Percentiles rank a stretch among this genome's conserved stretches.
Evolutionary conservation across 2,888 invertebrate genomes (phyloP).

Genomic region (Nemotelus pantherinus): DNA sequence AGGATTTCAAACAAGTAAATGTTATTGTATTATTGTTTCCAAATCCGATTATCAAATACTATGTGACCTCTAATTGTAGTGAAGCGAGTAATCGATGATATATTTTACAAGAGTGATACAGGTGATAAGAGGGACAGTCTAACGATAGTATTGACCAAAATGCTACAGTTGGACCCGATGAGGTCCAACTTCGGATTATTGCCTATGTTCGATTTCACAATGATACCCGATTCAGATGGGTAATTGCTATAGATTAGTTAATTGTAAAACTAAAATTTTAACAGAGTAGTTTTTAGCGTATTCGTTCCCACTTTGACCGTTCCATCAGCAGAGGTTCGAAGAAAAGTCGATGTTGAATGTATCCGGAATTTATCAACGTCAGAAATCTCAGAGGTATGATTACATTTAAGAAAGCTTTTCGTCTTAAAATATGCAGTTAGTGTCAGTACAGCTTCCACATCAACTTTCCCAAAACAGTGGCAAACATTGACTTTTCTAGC

Average conservation of each 20-base stretch:
- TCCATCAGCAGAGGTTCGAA: neutral
- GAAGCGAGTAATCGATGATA: slow-evolving; percentile 10
- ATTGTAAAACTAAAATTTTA: neutral
- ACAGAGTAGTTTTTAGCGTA: neutral
- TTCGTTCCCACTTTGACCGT: slow-evolving; percentile 33
- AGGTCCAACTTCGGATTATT: slow-evolving; percentile 30
- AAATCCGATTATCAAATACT: neutral
- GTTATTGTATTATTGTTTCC: neutral
- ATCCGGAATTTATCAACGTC: neutral
- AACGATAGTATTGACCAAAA: slow-evolving; percentile 30
- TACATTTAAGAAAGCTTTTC: neutral
- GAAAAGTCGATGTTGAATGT: slow-evolving; percentile 12
- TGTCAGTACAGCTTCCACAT: no score
- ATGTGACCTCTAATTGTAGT: neutral
- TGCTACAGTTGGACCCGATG: slow-evolving; percentile 27
- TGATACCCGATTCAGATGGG: slow-evolving; percentile 38
- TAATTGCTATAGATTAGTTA: neutral
- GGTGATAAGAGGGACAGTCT: slow-evolving; percentile 29
- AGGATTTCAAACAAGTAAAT: slow-evolving; percentile 8
- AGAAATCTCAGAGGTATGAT: slow-evolving; percentile 2
- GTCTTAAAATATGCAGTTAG: no score
- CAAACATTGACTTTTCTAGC: no score
- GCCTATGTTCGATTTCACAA: slow-evolving; percentile 46
- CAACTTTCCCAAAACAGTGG: no score
- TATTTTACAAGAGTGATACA: slow-evolving; percentile 27